Percentiles rank a stretch among this genome's conserved stretches.
These are phyloP conservation scores for Otis tarda DNA, from an alignment of 2,113 vertebrate genomes.

Conservation along the genomic window DNA sequence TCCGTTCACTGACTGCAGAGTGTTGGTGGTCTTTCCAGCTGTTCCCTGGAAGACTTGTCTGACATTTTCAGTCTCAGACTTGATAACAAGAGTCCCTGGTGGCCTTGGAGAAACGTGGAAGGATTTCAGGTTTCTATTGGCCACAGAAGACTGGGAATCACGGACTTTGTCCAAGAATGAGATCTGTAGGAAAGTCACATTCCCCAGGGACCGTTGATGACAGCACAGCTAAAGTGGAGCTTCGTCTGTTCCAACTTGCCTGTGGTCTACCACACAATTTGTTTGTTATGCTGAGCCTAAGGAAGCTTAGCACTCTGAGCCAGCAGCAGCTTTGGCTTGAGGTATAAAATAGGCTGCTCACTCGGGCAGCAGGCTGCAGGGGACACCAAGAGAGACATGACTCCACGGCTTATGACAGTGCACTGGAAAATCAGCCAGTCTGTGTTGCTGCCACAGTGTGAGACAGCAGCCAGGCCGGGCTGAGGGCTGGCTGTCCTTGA, in stretches of 20 bases:
- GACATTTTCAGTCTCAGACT: not conserved
- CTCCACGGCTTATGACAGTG: not conserved
- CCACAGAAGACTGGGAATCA: not conserved
- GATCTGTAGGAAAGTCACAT: not conserved
- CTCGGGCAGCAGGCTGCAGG: not conserved
- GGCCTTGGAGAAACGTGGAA: not conserved
- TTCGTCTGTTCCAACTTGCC: not conserved
- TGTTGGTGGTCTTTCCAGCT: not conserved
- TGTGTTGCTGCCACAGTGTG: not conserved
- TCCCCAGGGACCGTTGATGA: not conserved
- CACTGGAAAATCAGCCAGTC: not conserved
- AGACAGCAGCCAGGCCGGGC: not conserved
- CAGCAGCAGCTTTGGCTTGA: not conserved
- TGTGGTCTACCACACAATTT: conserved; percentile 48
- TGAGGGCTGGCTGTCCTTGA: not conserved
- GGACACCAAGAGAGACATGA: not conserved
- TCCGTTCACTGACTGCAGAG: not conserved
- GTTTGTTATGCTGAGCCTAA: not conserved
- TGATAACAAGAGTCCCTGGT: not conserved
- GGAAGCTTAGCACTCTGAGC: not conserved
- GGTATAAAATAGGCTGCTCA: not conserved
- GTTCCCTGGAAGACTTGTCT: not conserved
- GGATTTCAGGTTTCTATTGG: not conserved
- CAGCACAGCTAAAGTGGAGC: not conserved
- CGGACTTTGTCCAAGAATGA: not conserved